phyloP scores from a whole-genome alignment of 2,113 vertebrate species.

The Melanerpes formicivorus region DNA sequence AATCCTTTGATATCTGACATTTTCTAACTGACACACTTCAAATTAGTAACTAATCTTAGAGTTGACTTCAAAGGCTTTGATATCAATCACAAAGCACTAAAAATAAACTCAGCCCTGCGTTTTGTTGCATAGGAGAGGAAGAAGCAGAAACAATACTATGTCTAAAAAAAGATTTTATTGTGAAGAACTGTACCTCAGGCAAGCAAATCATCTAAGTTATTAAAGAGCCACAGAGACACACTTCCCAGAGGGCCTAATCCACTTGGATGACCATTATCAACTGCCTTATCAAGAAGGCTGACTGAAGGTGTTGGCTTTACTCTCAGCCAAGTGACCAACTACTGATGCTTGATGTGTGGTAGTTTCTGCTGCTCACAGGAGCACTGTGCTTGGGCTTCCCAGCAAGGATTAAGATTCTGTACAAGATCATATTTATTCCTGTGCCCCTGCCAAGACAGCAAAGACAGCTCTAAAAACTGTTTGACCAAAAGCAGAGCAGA shows the following conservation, averaged over 20 bases:
- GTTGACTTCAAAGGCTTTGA: neutral
- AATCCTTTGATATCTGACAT: neutral
- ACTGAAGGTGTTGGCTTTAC: neutral
- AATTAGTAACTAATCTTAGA: neutral
- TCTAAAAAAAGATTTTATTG: neutral
- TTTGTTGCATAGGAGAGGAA: neutral
- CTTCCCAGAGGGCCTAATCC: neutral
- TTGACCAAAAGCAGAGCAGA: neutral
- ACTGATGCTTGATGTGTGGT: neutral
- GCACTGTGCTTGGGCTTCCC: neutral
- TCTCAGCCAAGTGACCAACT: neutral
- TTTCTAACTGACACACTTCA: neutral
- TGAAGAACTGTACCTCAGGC: neutral
- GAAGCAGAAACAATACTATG: neutral
- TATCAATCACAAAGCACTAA: neutral
- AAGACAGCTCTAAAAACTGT: neutral
- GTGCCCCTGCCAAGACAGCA: neutral
- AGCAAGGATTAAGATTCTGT: neutral
- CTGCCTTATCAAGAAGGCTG: neutral
- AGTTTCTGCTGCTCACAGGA: neutral
- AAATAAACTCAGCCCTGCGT: neutral
- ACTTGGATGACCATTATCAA: neutral
- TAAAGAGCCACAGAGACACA: neutral
- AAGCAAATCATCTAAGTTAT: neutral
- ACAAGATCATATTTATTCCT: neutral